These are phyloP conservation scores for Hypothenemus hampei DNA, from an alignment of 1,140 invertebrate genomes.

Conservation along the genomic window DNA sequence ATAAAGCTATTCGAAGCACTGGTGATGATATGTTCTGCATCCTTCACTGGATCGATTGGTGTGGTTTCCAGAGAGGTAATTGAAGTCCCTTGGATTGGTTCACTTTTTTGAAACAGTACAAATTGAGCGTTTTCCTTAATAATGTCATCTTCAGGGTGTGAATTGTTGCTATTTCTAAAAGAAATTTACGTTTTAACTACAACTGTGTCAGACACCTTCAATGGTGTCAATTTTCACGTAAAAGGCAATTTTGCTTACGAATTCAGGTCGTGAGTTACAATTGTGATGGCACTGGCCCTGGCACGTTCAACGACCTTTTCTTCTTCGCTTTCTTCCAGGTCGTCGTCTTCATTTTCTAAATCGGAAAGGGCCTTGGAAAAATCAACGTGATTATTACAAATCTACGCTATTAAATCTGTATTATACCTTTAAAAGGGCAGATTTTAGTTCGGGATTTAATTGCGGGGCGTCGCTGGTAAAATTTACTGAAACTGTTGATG, in stretches of 20 bases:
- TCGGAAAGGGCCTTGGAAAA: conserved; percentile 38
- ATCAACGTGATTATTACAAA: too few species aligned
- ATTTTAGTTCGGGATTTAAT: conserved; percentile 37
- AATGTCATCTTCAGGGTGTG: background rate
- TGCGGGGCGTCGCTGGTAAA: background rate
- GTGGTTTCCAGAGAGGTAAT: conserved; percentile 31
- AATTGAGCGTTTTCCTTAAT: conserved; percentile 5
- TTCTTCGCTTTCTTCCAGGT: conserved; percentile 17
- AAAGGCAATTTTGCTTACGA: background rate
- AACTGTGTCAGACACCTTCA: background rate
- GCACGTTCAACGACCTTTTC: conserved; percentile 35
- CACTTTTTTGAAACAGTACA: conserved; percentile 37
- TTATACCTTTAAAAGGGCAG: conserved; percentile 37
- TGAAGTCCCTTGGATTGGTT: conserved; percentile 32
- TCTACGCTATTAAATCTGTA: background rate
- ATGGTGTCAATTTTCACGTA: background rate
- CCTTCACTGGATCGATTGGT: conserved; percentile 14
- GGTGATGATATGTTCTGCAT: conserved; percentile 34
- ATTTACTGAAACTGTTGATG: too few species aligned
- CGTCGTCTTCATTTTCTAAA: conserved; percentile 38
- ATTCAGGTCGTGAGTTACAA: conserved; percentile 21
- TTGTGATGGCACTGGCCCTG: conserved; percentile 33
- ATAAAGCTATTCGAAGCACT: conserved; percentile 34
- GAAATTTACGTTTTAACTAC: background rate
- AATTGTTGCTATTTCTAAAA: background rate